Evolutionary conservation across 2,797 vertebrate genomes (phyloP).

Genomic region (Tapirus indicus): DNA sequence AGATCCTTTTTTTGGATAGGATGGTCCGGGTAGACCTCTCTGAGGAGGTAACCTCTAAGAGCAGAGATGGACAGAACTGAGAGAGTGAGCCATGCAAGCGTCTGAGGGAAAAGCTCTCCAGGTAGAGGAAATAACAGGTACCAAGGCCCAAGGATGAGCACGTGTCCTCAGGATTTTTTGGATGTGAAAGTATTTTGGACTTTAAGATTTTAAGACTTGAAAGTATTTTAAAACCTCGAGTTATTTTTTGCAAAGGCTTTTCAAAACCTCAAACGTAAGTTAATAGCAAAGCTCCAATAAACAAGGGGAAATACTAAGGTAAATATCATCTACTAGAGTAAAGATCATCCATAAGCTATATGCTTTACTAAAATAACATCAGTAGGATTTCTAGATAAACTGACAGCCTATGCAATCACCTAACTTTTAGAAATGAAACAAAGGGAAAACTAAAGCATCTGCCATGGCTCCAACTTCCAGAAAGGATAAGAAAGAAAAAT

Average conservation of each 20-base stretch:
- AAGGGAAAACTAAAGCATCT: not conserved
- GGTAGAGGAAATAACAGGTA: not conserved
- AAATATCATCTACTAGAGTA: not conserved
- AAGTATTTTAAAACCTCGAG: slow-evolving; percentile 44
- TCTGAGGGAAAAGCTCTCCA: not conserved
- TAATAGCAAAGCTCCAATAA: slow-evolving; percentile 33
- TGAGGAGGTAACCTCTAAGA: not conserved
- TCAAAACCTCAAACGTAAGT: slow-evolving; percentile 12
- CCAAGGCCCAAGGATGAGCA: not conserved
- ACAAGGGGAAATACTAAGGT: not conserved
- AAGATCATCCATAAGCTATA: not conserved
- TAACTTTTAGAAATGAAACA: slow-evolving; percentile 5
- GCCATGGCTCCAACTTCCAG: not conserved
- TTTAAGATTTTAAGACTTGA: not conserved
- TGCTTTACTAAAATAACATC: not conserved
- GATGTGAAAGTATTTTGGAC: slow-evolving; percentile 3
- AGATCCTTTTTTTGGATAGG: not conserved
- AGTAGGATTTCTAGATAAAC: not conserved
- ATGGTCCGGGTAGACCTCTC: not conserved
- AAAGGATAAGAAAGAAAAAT: slow-evolving; percentile 27
- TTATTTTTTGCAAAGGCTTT: slow-evolving; percentile 29
- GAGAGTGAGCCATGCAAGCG: not conserved
- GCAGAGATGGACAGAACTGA: not conserved
- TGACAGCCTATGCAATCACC: not conserved
- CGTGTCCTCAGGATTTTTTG: not conserved